phyloP scores from a whole-genome alignment of 2,113 vertebrate species.

The Propithecus coquereli region DNA sequence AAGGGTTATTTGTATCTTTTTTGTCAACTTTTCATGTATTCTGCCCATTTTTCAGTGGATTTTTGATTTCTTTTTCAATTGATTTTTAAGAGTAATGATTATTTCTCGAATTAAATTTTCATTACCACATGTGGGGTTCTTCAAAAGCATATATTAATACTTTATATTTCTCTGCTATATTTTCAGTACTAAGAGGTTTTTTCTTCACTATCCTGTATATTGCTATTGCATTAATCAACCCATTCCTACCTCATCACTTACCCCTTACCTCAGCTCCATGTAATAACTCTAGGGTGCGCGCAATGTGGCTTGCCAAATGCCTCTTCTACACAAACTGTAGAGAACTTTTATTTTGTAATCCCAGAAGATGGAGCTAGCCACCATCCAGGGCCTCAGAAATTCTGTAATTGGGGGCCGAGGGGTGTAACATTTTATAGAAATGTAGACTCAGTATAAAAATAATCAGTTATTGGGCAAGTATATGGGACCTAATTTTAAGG shows the following conservation, averaged over 20 bases:
- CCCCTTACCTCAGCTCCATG: background rate
- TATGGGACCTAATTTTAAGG: background rate
- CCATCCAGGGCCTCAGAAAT: background rate
- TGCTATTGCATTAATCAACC: background rate
- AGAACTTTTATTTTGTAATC: background rate
- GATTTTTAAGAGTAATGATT: background rate
- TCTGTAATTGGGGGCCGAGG: background rate
- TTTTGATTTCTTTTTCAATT: background rate
- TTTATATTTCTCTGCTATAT: background rate
- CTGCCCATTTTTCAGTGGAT: background rate
- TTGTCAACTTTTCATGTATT: background rate
- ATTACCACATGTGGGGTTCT: background rate
- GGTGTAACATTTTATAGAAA: background rate
- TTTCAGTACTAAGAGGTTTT: background rate
- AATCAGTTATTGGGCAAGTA: background rate
- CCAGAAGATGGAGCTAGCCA: too few species aligned
- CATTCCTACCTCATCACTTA: background rate
- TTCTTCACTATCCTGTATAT: background rate
- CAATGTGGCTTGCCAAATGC: background rate
- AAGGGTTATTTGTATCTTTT: background rate
- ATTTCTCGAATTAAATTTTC: background rate
- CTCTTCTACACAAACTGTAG: background rate
- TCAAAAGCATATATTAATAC: background rate
- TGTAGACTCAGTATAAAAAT: background rate
- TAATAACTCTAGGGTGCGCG: background rate